Percentiles rank a stretch among this genome's conserved stretches.
Conservation (phyloP, 2,888 invertebrate species). For the Cheilosia soror region DNA sequence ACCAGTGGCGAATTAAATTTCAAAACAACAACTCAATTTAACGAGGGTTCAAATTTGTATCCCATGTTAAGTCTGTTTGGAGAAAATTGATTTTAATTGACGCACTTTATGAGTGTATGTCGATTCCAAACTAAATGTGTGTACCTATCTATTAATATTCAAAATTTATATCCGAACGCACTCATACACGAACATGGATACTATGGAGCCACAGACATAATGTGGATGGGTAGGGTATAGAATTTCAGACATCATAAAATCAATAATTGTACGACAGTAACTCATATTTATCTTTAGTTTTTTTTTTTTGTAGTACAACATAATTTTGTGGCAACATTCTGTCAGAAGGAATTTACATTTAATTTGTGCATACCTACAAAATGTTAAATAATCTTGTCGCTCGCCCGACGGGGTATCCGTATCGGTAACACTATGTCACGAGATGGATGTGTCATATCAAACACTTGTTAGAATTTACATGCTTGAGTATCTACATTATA, state of each 20-base stretch:
- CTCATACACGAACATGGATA: not conserved
- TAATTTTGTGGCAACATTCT: slow-evolving; percentile 23
- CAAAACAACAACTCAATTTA: slow-evolving; percentile 53
- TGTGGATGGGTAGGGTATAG: slow-evolving; percentile 16
- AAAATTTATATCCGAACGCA: slow-evolving; percentile 22
- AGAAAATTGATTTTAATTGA: slow-evolving; percentile 62
- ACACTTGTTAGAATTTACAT: slow-evolving; percentile 9
- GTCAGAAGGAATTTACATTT: not conserved
- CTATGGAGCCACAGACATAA: not conserved
- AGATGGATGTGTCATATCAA: slow-evolving; percentile 43
- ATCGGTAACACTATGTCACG: not conserved
- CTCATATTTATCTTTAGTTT: slow-evolving; percentile 36
- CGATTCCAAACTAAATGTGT: not conserved
- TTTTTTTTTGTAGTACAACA: not conserved
- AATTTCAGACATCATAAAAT: slow-evolving; percentile 51
- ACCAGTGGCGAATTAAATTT: slow-evolving; percentile 43
- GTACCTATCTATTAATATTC: slow-evolving; percentile 42
- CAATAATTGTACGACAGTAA: slow-evolving; percentile 43
- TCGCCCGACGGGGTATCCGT: not conserved
- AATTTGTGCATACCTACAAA: slow-evolving; percentile 10
- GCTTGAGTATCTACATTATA: not conserved
- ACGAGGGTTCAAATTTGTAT: slow-evolving; percentile 10
- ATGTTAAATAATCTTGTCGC: not conserved
- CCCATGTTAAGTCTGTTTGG: slow-evolving; percentile 12
- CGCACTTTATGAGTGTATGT: slow-evolving; percentile 28